Percentiles rank a stretch among this genome's conserved stretches.
Conservation (phyloP, 2,797 vertebrate species). For the Paguma larvata region DNA sequence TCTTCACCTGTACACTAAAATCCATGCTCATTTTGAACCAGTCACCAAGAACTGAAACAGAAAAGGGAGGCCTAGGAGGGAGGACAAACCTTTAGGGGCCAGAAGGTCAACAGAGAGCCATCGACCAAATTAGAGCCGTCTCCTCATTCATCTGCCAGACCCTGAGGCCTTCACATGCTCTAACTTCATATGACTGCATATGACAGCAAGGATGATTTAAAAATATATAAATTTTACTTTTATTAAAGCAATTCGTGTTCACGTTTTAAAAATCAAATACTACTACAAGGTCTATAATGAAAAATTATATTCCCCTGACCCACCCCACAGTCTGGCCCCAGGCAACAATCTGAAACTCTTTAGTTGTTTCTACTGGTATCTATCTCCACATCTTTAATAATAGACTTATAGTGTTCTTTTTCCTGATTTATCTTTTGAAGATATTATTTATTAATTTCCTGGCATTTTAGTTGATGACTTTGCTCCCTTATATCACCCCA, state of each 20-base stretch:
- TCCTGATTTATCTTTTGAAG: constrained; percentile 51
- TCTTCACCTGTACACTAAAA: constrained; percentile 71
- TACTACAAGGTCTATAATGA: constrained; percentile 74
- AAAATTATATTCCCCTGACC: constrained; percentile 68
- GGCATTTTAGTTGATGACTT: constrained; percentile 3
- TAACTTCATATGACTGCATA: background rate
- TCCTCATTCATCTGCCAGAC: background rate
- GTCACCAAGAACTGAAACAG: constrained; percentile 16
- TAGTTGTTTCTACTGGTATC: constrained; percentile 37
- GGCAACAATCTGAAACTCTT: constrained; percentile 73
- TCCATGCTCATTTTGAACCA: constrained; percentile 30
- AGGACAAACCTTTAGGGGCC: background rate
- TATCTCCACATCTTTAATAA: constrained; percentile 23
- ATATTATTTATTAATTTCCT: constrained; percentile 44
- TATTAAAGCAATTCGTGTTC: constrained; percentile 76
- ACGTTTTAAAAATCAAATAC: constrained; percentile 75
- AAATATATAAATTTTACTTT: constrained; percentile 68
- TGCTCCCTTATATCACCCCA: background rate
- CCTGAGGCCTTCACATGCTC: background rate
- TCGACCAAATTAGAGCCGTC: background rate
- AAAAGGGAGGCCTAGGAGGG: constrained; percentile 17
- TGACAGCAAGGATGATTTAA: constrained; percentile 56
- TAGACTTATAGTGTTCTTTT: background rate
- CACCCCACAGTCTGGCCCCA: constrained; percentile 70
- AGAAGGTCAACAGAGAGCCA: background rate